Evolutionary conservation across 2,113 vertebrate species (phyloP).

Genomic region (Oreotrochilus melanogaster): DNA sequence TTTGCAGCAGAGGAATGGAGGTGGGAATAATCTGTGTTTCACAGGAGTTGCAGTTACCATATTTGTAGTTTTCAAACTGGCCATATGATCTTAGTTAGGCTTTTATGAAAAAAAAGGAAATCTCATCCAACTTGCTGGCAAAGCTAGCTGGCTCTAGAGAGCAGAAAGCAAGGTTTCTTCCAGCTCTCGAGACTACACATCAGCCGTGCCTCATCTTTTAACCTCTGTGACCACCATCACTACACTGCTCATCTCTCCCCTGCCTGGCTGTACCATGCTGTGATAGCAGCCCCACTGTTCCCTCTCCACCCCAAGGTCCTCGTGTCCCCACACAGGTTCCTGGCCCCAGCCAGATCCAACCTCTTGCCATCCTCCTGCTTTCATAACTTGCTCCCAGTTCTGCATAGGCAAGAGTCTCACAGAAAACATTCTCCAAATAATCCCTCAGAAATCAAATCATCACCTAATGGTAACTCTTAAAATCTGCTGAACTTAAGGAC

Average conservation of each 20-base stretch:
- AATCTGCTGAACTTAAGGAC: neutral
- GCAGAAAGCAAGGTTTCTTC: neutral
- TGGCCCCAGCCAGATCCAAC: neutral
- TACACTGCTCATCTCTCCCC: rapidly evolving
- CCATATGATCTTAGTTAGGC: neutral
- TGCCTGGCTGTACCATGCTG: too few species aligned
- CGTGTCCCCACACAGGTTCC: neutral
- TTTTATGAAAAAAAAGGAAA: neutral
- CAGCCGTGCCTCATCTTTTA: neutral
- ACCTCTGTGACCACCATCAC: neutral
- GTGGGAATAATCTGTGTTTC: neutral
- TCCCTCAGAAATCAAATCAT: neutral
- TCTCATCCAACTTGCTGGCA: neutral
- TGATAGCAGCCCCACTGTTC: neutral
- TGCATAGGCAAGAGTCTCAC: neutral
- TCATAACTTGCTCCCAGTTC: neutral
- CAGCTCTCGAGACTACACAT: neutral
- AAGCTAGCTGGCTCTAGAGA: neutral
- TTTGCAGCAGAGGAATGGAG: neutral
- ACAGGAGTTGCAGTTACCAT: neutral
- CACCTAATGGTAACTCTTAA: neutral
- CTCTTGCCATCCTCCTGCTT: neutral
- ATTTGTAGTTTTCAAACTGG: neutral
- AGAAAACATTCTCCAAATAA: neutral
- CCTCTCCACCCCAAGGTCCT: neutral